A percentile compares a stretch with the other conserved stretches of the same genome.
Evolutionary conservation across 2,113 vertebrate genomes (phyloP).

Genomic region (Empidonax traillii): DNA sequence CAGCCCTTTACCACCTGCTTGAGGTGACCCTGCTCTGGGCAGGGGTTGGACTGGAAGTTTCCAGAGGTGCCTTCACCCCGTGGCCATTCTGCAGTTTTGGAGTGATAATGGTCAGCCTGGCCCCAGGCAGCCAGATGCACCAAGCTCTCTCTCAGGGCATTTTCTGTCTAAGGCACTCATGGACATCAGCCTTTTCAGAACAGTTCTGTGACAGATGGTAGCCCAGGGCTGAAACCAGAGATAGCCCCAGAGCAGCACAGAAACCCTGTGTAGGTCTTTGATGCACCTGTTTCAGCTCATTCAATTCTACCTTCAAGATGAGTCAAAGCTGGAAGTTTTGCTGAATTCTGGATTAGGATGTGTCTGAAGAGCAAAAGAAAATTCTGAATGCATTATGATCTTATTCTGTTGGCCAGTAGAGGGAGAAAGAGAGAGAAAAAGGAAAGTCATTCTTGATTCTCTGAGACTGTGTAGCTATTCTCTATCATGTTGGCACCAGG

Average conservation of each 20-base stretch:
- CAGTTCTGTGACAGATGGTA: neutral
- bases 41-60: neutral
- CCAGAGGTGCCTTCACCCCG: neutral
- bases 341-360: neutral
- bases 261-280: conserved; percentile 26
- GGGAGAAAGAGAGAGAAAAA: conserved; percentile 44
- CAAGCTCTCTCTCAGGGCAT: neutral
- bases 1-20: neutral
- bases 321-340: neutral
- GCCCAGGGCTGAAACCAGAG: neutral
- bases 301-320: neutral
- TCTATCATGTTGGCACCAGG: neutral
- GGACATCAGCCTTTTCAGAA: fast-evolving
- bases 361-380: neutral
- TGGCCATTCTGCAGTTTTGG: neutral
- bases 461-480: neutral
- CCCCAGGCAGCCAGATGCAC: neutral
- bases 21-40: neutral
- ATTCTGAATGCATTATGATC: neutral
- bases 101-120: neutral
- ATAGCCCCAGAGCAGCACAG: conserved; percentile 16
- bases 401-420: neutral
- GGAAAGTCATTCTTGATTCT: neutral
- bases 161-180: neutral
- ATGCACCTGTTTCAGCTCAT: neutral